phyloP scores from a whole-genome alignment of 2,113 vertebrate genomes.

The Myxocyprinus asiaticus region DNA sequence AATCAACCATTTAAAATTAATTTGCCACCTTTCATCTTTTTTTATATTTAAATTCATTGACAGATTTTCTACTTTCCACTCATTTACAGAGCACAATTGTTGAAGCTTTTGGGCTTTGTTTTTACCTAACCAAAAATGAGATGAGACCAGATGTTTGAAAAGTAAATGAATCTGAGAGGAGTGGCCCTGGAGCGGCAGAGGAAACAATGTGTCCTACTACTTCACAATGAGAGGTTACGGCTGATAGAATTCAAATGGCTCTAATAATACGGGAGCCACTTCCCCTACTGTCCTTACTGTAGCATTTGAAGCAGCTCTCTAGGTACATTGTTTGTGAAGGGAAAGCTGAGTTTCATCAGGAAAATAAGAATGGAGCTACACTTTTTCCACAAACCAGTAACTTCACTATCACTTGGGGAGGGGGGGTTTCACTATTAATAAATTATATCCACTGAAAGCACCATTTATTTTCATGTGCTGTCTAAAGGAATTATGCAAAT shows the following conservation, averaged over 20 bases:
- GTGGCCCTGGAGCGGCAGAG: not conserved
- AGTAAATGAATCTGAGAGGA: constrained; percentile 30
- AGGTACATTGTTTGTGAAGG: constrained; percentile 10
- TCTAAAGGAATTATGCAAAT: too few species aligned
- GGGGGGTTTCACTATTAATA: too few species aligned
- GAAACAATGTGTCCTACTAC: constrained; percentile 15
- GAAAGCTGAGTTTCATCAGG: constrained; percentile 5
- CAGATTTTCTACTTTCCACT: constrained; percentile 2
- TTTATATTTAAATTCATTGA: not conserved
- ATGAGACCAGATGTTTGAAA: constrained; percentile 25
- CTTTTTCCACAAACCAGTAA: not conserved
- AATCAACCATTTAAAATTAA: not conserved
- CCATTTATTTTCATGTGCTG: too few species aligned
- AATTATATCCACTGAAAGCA: too few species aligned
- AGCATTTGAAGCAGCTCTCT: constrained; percentile 16
- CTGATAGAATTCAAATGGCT: constrained; percentile 33
- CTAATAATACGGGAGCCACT: not conserved
- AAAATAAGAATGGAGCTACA: not conserved
- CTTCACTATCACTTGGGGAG: not conserved
- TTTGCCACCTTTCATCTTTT: not conserved
- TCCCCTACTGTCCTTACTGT: constrained; percentile 13
- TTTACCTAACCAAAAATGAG: constrained; percentile 5
- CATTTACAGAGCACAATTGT: constrained; percentile 3
- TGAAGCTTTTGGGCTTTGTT: constrained; percentile 21
- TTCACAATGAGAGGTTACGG: constrained; percentile 24